These are phyloP conservation scores for Platypus cylindrus DNA, from an alignment of 2,888 invertebrate genomes.

Conservation along the genomic window DNA sequence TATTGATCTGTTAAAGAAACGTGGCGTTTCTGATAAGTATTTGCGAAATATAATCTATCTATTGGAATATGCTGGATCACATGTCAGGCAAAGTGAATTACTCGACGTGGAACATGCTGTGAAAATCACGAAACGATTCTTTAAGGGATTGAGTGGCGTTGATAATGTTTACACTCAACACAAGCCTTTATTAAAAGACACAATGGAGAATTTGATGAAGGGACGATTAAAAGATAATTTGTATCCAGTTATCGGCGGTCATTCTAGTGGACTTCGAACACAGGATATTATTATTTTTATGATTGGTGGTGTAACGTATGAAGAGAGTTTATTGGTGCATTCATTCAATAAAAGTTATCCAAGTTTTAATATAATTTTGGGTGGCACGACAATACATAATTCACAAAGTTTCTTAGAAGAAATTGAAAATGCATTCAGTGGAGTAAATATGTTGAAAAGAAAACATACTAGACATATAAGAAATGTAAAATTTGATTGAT, in stretches of 20 bases:
- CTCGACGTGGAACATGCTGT: conserved; percentile 71
- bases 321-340: conserved; percentile 81
- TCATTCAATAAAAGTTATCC: conserved; percentile 63
- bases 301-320: conserved; percentile 92
- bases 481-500: conserved; percentile 21
- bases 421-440: conserved; percentile 51
- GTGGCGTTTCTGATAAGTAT: conserved; percentile 54
- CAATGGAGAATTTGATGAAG: conserved; percentile 76
- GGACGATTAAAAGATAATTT: conserved; percentile 76
- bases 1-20: conserved; percentile 56
- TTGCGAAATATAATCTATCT: conserved; percentile 48
- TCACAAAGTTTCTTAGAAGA: conserved; percentile 69
- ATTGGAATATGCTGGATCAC: conserved; percentile 75
- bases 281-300: conserved; percentile 95
- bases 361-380: conserved; percentile 65
- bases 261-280: conserved; percentile 47
- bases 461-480: conserved; percentile 26
- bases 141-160: conserved; percentile 85
- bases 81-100: conserved; percentile 68
- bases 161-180: conserved; percentile 99
- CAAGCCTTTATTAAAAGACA: conserved; percentile 79
- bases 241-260: conserved; percentile 72
- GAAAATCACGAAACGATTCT: conserved; percentile 82
- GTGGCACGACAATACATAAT: conserved; percentile 89
- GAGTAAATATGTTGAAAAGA: conserved; percentile 41